Conservation (phyloP, 2,797 vertebrate genomes). For the Rhinichthys osculus region DNA sequence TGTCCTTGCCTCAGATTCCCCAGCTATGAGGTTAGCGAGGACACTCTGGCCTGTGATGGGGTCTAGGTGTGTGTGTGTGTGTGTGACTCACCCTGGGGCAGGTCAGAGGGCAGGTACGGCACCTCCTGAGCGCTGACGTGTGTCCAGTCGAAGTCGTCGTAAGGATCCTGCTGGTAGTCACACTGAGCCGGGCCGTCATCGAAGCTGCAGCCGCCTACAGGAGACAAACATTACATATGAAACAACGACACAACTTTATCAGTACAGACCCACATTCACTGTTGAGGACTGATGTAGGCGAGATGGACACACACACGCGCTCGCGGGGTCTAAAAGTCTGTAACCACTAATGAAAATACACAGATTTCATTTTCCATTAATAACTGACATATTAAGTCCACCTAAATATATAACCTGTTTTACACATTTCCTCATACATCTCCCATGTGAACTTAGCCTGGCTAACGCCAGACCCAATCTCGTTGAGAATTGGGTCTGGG, state of each 20-base stretch:
- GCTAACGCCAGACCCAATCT: too few species aligned
- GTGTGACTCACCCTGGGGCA: constrained; percentile 92
- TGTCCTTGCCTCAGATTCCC: not conserved
- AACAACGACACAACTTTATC: not conserved
- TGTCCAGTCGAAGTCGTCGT: constrained; percentile 97
- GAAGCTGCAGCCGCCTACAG: constrained; percentile 91
- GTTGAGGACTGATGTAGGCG: not conserved
- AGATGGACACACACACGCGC: not conserved
- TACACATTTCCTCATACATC: not conserved
- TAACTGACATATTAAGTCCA: not conserved
- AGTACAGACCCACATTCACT: not conserved
- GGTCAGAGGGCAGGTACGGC: constrained; percentile 89
- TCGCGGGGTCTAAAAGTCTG: not conserved
- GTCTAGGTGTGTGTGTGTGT: constrained; percentile 45
- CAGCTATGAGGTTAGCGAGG: not conserved
- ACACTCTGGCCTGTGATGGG: too few species aligned
- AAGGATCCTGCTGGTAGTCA: constrained; percentile 95
- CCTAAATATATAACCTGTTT: not conserved
- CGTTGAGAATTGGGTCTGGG: too few species aligned
- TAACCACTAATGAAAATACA: not conserved
- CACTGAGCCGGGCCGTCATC: constrained; percentile 93
- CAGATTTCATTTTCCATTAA: not conserved
- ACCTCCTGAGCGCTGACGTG: constrained; percentile 94
- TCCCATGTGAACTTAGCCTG: not conserved
- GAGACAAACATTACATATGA: not conserved